Evolutionary conservation across 2,797 vertebrate genomes (phyloP), one percentile per base, ranked within the genome.

Genomic region (Eurystomus glaucurus): DNA sequence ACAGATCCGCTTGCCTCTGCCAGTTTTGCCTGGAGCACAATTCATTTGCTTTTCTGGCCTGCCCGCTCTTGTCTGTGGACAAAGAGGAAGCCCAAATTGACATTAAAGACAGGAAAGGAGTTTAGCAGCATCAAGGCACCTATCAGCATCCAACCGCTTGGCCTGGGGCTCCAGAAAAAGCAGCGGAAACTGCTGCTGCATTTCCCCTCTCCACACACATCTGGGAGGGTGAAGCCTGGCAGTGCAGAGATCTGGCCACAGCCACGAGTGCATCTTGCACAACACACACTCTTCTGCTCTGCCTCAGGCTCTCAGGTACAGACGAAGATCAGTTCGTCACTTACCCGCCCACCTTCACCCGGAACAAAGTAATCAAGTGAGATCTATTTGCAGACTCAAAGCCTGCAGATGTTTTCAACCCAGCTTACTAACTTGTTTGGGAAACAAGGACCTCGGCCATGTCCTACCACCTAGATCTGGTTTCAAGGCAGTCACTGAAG

Each of bases 371-470:
- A 35, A 93, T 71, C 66, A 23, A 62, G 60, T 19, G 65, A 79
- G 69, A 72, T 91, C 91, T 90, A 21, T 71, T 43, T 62, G 72
- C 93, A 78, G 64, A 57, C 57, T 33, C 70, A 85, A 91, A 94
- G 45, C 57, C 69, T 87, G 82, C 43, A 91, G 61, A 14, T 81
- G 54, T 90, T 86, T 90, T 60, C 93, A 95, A 16, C 19, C 31
- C 52, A n/a, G 45, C 35, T 88, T n/a, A 33, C 43, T 55, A 8
- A 79, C 16, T 58, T 94, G 93, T 96, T 94, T 85, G 94, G 89
- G 72, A 95, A 95, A 95, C 76, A 88, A 61, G 57, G 75, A 75
- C 79, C 60, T 88, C 55, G 61, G 61, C 22, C 7, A 8, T 2
- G 35, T 68, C 75, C 75, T 76, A 92, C 82, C 69, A 88, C 81